A percentile compares a stretch with the other conserved stretches of the same genome.
Conservation (phyloP, 30 jellyfish, hydroid and myxozoan species). For the Sanderia malayensis region DNA sequence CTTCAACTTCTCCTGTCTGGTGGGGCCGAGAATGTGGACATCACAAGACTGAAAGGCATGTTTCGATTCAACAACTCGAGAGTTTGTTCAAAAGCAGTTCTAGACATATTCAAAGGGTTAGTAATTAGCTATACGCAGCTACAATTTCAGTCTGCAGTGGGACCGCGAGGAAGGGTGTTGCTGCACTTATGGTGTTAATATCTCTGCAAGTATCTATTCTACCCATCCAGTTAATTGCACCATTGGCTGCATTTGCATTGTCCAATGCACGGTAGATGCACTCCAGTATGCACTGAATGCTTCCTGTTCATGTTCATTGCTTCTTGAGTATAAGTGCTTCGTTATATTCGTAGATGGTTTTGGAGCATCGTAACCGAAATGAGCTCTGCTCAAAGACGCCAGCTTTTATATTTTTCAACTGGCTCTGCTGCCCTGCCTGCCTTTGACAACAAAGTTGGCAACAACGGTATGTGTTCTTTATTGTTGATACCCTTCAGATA, state of each 20-base stretch:
- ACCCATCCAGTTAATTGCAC: no score
- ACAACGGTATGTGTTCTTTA: constrained; percentile 40
- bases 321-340: no score
- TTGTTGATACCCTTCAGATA: not conserved
- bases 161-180: no score
- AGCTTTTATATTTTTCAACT: constrained; percentile 75
- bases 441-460: constrained; percentile 75
- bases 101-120: constrained; percentile 77
- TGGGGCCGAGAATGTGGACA: constrained; percentile 73
- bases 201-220: no score
- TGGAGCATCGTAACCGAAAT: constrained; percentile 79
- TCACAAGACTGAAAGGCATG: constrained; percentile 58
- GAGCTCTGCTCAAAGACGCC: constrained; percentile 81
- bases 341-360: constrained; percentile 78
- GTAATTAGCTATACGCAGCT: no score
- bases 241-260: no score
- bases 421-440: constrained; percentile 94
- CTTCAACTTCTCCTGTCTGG: constrained; percentile 88
- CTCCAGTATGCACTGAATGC: no score
- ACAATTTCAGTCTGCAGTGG: no score
- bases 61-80: constrained; percentile 79
- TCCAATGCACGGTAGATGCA: no score
- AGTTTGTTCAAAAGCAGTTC: constrained; percentile 59
- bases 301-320: no score
- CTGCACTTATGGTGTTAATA: no score